These are phyloP conservation scores for Sphaerophoria rueppellii DNA, from an alignment of 2,888 invertebrate genomes.

Conservation along the genomic window DNA sequence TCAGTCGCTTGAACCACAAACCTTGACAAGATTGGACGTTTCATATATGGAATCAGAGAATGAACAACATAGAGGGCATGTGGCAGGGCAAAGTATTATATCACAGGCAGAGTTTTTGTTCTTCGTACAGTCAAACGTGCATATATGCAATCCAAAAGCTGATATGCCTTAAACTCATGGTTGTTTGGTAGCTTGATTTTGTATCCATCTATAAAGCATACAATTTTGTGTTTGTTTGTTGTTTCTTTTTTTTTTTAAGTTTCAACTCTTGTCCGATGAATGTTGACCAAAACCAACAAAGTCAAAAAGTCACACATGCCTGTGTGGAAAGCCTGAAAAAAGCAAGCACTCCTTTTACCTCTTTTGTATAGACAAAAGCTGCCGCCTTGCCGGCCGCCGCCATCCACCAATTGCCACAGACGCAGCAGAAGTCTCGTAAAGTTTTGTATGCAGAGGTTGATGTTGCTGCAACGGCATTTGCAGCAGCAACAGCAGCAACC, in stretches of 20 bases:
- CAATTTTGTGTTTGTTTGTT: conserved; percentile 24
- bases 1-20: conserved; percentile 65
- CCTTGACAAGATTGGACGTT: conserved; percentile 62
- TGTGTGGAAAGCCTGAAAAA: conserved; percentile 42
- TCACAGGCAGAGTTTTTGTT: conserved; percentile 36
- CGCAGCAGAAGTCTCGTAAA: background rate
- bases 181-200: conserved; percentile 32
- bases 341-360: background rate
- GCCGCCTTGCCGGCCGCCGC: background rate
- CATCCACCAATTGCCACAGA: background rate
- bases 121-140: background rate
- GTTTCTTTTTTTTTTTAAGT: conserved; percentile 28
- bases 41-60: conserved; percentile 50
- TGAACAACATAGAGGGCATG: conserved; percentile 14
- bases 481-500: conserved; percentile 65
- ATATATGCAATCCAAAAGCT: background rate
- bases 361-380: conserved; percentile 23
- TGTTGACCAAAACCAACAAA: conserved; percentile 67
- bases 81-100: conserved; percentile 52
- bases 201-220: conserved; percentile 22
- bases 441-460: conserved; percentile 44
- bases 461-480: conserved; percentile 47
- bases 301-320: conserved; percentile 71
- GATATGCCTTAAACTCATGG: conserved; percentile 50
- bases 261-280: conserved; percentile 39